Conservation (phyloP, 1,140 invertebrate species). For the Tetragonula clypearis region DNA sequence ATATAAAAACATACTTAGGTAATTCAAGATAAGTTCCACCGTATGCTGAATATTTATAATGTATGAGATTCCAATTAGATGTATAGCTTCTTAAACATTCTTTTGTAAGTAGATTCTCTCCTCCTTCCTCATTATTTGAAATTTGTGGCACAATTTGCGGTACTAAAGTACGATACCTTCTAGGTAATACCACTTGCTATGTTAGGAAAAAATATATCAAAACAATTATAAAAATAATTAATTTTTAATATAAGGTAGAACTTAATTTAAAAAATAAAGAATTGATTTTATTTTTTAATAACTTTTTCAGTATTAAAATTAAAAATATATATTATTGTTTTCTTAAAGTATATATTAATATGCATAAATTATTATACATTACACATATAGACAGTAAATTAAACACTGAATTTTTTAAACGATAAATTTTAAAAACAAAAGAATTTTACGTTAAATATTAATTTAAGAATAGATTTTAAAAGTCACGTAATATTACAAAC, state of each 20-base stretch:
- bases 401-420: not conserved
- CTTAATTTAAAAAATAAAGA: not conserved
- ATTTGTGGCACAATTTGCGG: constrained; percentile 84
- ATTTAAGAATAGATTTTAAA: not conserved
- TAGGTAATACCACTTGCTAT: constrained; percentile 90
- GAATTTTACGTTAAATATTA: not conserved
- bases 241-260: too few relatives aligned
- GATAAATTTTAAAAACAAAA: not conserved
- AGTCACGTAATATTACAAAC: not conserved
- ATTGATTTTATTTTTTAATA: not conserved
- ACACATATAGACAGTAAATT: not conserved
- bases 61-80: constrained; percentile 92
- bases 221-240: constrained; percentile 2
- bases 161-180: constrained; percentile 88
- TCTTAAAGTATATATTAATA: too few relatives aligned
- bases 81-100: constrained; percentile 94
- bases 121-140: constrained; percentile 72
- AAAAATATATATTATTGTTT: not conserved
- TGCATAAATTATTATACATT: not conserved
- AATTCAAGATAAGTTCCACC: constrained; percentile 92
- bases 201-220: constrained; percentile 22
- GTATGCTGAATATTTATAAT: constrained; percentile 94
- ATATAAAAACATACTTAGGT: constrained; percentile 85
- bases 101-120: constrained; percentile 88
- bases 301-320: not conserved